phyloP scores from a whole-genome alignment of 2,113 vertebrate genomes.

The Odocoileus hemionus region DNA sequence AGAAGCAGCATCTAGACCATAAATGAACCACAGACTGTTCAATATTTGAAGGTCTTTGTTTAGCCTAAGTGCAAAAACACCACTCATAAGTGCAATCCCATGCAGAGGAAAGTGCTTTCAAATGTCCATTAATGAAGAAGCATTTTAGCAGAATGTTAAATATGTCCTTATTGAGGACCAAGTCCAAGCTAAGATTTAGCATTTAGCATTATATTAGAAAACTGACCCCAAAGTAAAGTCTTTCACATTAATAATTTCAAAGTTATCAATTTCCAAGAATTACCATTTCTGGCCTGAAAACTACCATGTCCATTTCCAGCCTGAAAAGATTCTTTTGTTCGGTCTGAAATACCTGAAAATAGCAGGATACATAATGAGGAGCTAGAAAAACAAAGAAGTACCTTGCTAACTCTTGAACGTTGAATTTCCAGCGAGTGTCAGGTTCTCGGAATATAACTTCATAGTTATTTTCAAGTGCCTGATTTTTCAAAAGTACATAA shows the following conservation, averaged over 20 bases:
- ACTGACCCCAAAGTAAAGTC: slow-evolving; percentile 39
- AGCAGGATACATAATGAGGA: slow-evolving; percentile 57
- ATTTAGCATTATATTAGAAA: slow-evolving; percentile 47
- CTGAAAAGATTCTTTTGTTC: slow-evolving; percentile 71
- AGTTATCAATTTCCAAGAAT: slow-evolving; percentile 65
- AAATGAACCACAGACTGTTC: neutral
- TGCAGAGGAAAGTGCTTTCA: slow-evolving; percentile 48
- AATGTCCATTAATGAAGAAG: slow-evolving; percentile 44
- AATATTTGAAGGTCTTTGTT: neutral
- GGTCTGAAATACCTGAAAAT: slow-evolving; percentile 71
- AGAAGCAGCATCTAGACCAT: slow-evolving; percentile 40
- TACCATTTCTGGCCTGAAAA: slow-evolving; percentile 75
- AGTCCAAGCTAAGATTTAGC: slow-evolving; percentile 51
- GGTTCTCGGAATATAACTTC: slow-evolving; percentile 86
- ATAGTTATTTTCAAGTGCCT: slow-evolving; percentile 84
- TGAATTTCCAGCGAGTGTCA: slow-evolving; percentile 86
- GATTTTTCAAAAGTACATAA: slow-evolving; percentile 76
- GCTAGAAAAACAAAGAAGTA: slow-evolving; percentile 72
- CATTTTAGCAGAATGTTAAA: slow-evolving; percentile 51
- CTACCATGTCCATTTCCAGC: slow-evolving; percentile 73
- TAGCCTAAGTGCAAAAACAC: slow-evolving; percentile 23
- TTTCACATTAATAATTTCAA: slow-evolving; percentile 54
- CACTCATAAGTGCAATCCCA: slow-evolving; percentile 21
- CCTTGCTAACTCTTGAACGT: slow-evolving; percentile 83
- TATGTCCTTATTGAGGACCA: slow-evolving; percentile 15